Percentiles rank a stretch among this genome's conserved stretches.
phyloP scores from a whole-genome alignment of 2,888 invertebrate genomes.

The Lucinisca nassula region DNA sequence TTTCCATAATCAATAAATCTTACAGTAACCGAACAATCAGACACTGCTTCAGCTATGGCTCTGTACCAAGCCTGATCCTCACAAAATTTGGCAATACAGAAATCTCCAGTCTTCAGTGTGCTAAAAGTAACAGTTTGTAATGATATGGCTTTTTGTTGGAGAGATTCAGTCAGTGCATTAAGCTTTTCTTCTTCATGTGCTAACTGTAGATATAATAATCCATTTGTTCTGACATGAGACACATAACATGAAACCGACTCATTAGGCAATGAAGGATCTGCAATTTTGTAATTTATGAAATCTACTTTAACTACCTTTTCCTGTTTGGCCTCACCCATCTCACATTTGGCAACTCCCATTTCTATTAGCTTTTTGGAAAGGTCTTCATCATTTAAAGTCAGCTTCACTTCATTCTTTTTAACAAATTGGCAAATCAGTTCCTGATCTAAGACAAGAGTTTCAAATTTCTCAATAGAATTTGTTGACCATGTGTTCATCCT shows the following conservation, averaged over 20 bases:
- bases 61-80: constrained; percentile 92
- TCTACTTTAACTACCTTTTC: background rate
- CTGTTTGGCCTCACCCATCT: background rate
- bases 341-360: constrained; percentile 3
- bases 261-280: constrained; percentile 49
- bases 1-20: constrained; percentile 85
- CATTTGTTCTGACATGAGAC: constrained; percentile 72
- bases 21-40: constrained; percentile 79
- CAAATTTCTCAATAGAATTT: constrained; percentile 73
- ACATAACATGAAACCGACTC: constrained; percentile 61
- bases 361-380: constrained; percentile 35
- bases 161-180: constrained; percentile 60
- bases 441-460: constrained; percentile 72
- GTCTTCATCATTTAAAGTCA: constrained; percentile 63
- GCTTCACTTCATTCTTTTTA: constrained; percentile 52
- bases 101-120: constrained; percentile 62
- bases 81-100: constrained; percentile 89
- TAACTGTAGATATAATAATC: constrained; percentile 76
- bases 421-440: constrained; percentile 72
- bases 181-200: constrained; percentile 66
- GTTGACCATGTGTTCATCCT: constrained; percentile 71
- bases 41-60: constrained; percentile 89
- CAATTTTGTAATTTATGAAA: background rate
- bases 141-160: constrained; percentile 66
- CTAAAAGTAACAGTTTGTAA: constrained; percentile 29